These are phyloP conservation scores for Chaetodon trifascialis DNA, from an alignment of 2,113 vertebrate genomes.

Conservation along the genomic window DNA sequence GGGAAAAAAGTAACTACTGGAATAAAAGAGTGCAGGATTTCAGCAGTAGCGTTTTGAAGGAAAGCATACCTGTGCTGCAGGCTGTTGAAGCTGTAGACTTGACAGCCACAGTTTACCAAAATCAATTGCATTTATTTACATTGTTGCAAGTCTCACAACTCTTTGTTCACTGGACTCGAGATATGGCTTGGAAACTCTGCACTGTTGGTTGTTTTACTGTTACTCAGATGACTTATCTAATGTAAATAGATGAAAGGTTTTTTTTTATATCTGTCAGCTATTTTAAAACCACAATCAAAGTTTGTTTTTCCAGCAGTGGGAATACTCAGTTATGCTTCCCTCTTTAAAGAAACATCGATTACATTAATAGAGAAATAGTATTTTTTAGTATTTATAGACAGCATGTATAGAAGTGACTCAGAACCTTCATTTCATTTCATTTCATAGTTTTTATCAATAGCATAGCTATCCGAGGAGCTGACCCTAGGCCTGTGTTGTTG, in stretches of 20 bases:
- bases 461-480: constrained; percentile 19
- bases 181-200: constrained; percentile 54
- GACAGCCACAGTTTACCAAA: not conserved
- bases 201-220: constrained; percentile 72
- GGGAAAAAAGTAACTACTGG: not conserved
- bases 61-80: not conserved
- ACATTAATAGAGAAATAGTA: not conserved
- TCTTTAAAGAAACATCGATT: constrained; percentile 10
- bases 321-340: not conserved
- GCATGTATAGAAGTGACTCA: not conserved
- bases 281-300: constrained; percentile 51
- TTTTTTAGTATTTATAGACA: not conserved
- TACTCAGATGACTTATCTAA: constrained; percentile 68
- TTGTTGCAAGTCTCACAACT: constrained; percentile 27
- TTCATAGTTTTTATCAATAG: not conserved
- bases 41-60: not conserved
- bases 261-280: constrained; percentile 52
- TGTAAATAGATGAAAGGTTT: constrained; percentile 68
- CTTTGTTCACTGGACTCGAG: constrained; percentile 41
- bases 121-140: constrained; percentile 49
- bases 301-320: constrained; percentile 54
- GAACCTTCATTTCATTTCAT: not conserved
- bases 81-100: constrained; percentile 3
- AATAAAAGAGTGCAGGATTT: not conserved
- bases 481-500: constrained; percentile 51